Base-by-base conservation (phyloP, 1,140 invertebrate species). In the Fopius arisanus region DNA sequence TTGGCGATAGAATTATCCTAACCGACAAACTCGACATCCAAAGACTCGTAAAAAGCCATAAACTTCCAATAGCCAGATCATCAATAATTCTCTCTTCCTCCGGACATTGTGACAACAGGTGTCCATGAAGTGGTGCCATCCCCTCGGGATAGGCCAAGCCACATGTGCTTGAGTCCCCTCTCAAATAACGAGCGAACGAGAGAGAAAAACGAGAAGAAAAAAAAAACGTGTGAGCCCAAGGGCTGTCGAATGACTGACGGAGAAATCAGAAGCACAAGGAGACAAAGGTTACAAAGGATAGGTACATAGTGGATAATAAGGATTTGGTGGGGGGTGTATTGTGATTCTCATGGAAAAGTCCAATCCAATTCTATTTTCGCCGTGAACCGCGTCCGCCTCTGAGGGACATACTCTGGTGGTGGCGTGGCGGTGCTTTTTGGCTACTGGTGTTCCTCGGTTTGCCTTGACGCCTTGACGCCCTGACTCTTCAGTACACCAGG, bases 1-100 rank as follows among this genome's bases (percentile, higher is more conserved):
- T 62, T 62, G 54, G 54, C 23, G 54, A 62, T 62, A 62, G 54
- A 62, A 48, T 48, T 48, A n/a, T 37, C 33, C 7, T 48, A 48
- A 7, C 43, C 43, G n/a, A 48, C 14, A 12, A 19, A 48, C 6
- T 48, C 43, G n/a, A n/a, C 43, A 16, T 48, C 43, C 16, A 7
- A 19, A 7, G 16, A 16, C 16, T 48, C 16, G n/a, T n/a, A 1
- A n/a, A 48, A 48, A 48, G 5, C 33, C 33, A 37, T 23, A 54
- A 54, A 54, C 16, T 54, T 12, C 19, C 1, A 51, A 51, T 4
- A 51, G 14, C n/a, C n/a, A n/a, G n/a, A n/a, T n/a, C n/a, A n/a
- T n/a, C n/a, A n/a, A n/a, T n/a, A n/a, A n/a, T n/a, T n/a, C n/a
- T n/a, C n/a, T n/a, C 48, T 51, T 19, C 48, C 21, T 54, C 48